Percentiles rank a stretch among this genome's conserved stretches.
Conservation (phyloP, 1,140 invertebrate genomes). For the Sycophaga agraensis region DNA sequence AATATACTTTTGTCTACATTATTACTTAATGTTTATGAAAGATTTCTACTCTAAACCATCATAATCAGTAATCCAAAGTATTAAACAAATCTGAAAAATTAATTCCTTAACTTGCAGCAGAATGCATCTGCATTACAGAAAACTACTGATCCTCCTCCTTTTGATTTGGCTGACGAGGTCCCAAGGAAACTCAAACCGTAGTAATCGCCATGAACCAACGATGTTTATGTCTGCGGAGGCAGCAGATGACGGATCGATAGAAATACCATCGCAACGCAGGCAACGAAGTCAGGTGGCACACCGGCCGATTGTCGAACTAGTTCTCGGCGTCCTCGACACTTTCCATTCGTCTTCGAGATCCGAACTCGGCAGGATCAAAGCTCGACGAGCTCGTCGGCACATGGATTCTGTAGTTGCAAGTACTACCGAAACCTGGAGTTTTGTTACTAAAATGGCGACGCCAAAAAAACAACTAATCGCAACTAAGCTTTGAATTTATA, state of each 20-base stretch:
- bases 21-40: too few species aligned
- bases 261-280: constrained; percentile 4
- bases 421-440: too few species aligned
- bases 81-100: too few species aligned
- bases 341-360: constrained; percentile 32
- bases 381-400: not conserved
- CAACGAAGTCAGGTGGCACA: constrained; percentile 8
- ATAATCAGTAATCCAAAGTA: too few species aligned
- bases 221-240: not conserved
- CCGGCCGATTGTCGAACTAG: constrained; percentile 34
- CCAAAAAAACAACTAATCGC: too few species aligned
- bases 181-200: not conserved
- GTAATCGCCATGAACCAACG: not conserved
- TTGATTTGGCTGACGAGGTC: not conserved
- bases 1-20: too few species aligned
- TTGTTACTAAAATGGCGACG: too few species aligned
- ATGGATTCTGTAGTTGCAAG: too few species aligned
- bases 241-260: constrained; percentile 14
- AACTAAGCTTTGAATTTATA: too few species aligned
- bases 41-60: too few species aligned
- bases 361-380: constrained; percentile 26
- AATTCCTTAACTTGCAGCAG: too few species aligned
- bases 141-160: not conserved
- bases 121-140: not conserved
- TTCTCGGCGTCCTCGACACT: constrained; percentile 37